phyloP scores from a whole-genome alignment of 2,113 vertebrate species.

The Myrmecophaga tridactyla region DNA sequence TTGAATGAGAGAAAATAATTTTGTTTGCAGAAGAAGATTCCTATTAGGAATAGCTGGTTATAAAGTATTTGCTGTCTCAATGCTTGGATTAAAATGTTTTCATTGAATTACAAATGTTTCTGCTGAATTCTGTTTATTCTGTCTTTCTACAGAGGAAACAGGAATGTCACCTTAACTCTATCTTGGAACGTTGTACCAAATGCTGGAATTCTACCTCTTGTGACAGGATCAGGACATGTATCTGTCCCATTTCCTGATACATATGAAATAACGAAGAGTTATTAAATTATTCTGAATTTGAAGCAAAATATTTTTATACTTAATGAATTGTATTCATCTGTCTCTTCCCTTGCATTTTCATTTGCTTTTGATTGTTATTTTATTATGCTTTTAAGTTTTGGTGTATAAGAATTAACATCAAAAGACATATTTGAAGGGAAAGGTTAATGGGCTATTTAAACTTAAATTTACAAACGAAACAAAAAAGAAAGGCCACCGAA shows the following conservation, averaged over 20 bases:
- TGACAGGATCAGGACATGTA: slow-evolving; percentile 93
- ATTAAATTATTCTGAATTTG: slow-evolving; percentile 89
- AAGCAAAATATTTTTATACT: slow-evolving; percentile 87
- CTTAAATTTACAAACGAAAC: neutral
- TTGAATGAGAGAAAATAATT: neutral
- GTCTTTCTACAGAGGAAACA: slow-evolving; percentile 90
- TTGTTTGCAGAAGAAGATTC: neutral
- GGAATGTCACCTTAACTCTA: slow-evolving; percentile 96
- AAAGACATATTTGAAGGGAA: slow-evolving; percentile 68
- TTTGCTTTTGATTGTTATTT: slow-evolving; percentile 65
- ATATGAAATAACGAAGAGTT: slow-evolving; percentile 94
- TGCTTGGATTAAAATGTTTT: neutral
- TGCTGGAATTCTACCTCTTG: slow-evolving; percentile 96
- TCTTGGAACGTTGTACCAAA: slow-evolving; percentile 99
- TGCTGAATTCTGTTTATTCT: slow-evolving; percentile 53
- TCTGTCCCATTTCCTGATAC: slow-evolving; percentile 95
- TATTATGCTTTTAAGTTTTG: neutral
- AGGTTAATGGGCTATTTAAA: slow-evolving; percentile 39
- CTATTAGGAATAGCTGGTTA: neutral
- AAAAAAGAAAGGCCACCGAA: slow-evolving; percentile 50
- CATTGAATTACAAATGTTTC: neutral
- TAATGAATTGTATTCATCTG: slow-evolving; percentile 81
- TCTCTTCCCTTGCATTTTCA: slow-evolving; percentile 71
- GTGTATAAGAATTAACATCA: slow-evolving; percentile 53
- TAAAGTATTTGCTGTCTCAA: neutral